Percentiles rank a stretch among this genome's conserved stretches.
phyloP scores from a whole-genome alignment of 2,888 invertebrate species.

The Brachypalpus laphriformis region DNA sequence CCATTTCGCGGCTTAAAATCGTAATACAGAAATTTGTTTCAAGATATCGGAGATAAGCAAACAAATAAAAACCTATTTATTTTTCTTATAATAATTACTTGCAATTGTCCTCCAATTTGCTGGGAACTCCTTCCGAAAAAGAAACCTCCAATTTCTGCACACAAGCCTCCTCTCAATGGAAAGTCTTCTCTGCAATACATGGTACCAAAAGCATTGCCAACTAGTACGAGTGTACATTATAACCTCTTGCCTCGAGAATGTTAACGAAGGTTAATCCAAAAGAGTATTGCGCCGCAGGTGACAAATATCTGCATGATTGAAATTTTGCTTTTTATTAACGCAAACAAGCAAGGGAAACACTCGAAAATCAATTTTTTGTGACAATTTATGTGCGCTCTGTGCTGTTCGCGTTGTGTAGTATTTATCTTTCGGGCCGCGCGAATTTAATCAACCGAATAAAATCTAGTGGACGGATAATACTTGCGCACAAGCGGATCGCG shows the following conservation, averaged over 20 bases:
- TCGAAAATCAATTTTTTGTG: slow-evolving; percentile 68
- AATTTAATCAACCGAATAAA: slow-evolving; percentile 61
- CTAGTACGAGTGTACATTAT: slow-evolving; percentile 6
- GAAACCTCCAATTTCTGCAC: not conserved
- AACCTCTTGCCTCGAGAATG: slow-evolving; percentile 55
- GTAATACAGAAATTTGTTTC: not conserved
- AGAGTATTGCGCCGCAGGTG: slow-evolving; percentile 66
- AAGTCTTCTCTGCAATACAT: not conserved
- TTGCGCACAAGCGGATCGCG: slow-evolving; percentile 44
- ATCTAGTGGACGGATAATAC: slow-evolving; percentile 43
- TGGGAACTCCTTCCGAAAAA: not conserved
- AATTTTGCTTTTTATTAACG: slow-evolving; percentile 66
- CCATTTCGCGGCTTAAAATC: not conserved
- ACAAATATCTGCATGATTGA: slow-evolving; percentile 69
- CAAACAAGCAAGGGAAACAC: slow-evolving; percentile 56
- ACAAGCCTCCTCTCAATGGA: not conserved
- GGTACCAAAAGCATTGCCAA: not conserved
- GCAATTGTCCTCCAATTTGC: not conserved
- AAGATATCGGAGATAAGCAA: not conserved
- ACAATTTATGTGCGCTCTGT: slow-evolving; percentile 61
- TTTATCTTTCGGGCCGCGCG: slow-evolving; percentile 51
- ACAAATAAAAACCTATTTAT: not conserved
- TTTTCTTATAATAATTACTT: not conserved
- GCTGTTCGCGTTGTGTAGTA: slow-evolving; percentile 48
- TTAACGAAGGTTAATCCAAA: slow-evolving; percentile 70